Evolutionary conservation across 2,797 vertebrate genomes (phyloP), one percentile per base, ranked within the genome.

Genomic region (Helostoma temminkii): DNA sequence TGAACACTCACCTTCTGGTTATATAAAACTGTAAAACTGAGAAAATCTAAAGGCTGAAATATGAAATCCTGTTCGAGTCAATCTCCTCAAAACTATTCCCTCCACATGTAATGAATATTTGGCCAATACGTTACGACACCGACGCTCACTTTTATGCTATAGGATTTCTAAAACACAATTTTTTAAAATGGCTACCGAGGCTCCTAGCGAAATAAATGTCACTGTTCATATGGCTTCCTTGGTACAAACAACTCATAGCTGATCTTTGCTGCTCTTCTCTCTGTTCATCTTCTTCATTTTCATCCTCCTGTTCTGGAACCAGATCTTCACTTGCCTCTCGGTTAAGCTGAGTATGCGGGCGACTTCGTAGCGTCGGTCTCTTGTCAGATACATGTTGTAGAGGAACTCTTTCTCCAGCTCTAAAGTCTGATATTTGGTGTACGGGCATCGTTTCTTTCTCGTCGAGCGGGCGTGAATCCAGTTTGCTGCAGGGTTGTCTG

Each of bases 231-330:
- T 85, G 61, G 65, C 45, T 74, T 83, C 71, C 57, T 49, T 57
- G 71, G 50, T 61, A 39, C 61, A 79, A 73, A 80, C 68, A 63
- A 42, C 79, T 87, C 78, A 89, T 89, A 95, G 93, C 76, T 94
- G 93, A 56, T 96, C 96, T 89, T 96, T 98, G 78, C 92, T 93
- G 81, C 94, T 92, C 82, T 95, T 96, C 85, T 98, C 97, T 85
- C 97, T 95, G 94, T 97, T 99, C 95, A 98, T 96, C 93, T 99
- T 99, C 94, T 99, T 99, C 97, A 99, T 99, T 94, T 99, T 99
- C 97, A 99, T 99, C 90, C 98, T 96, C 84, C 98, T 94, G 93
- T 99, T 99, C 89, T 99, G 98, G 91, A 99, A 99, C 98, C 98
- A 99, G 87, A 99, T 99, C 94, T 99, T 99, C 86, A 99, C 97